Base-by-base conservation (phyloP, 2,113 vertebrate species). In the Pituophis catenifer region DNA sequence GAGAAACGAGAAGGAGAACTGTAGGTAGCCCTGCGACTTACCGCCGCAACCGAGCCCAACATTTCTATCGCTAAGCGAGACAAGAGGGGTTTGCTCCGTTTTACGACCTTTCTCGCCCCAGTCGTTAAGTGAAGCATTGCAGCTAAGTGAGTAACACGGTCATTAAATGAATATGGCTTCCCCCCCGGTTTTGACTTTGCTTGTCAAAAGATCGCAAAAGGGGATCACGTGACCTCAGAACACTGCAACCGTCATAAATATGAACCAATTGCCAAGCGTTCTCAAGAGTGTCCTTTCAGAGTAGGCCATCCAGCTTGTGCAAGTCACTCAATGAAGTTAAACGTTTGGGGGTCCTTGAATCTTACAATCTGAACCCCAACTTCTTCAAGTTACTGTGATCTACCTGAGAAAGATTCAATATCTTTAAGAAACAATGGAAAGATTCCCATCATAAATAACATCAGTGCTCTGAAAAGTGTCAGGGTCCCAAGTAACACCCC, bases 1-100 rank as follows among this genome's bases (percentile, higher is more conserved):
- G 98, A 97, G 98, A 98, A 98, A 98, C 0, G 95, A 86, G 91
- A 98, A 97, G 97, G 97, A 98, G 15, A 90, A 59, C 29, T 98
- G 95, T 96, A 96, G 98, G 97, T 98, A 65, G 62, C 26, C 29
- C 26, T n/a, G 38, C 11, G 2, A 8, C 8, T 59, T 59, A 59
- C 7, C 2, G 3, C 23, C 1, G 0, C 58, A 65, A n/a, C 1
- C 12, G 0, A 65, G 59, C 26, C 9, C 9, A 29, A 29, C 3
- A 0, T 65, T 65, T 29, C 24, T 65, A 3, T 65, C 26, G 3
- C 10, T 12, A 65, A 65, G 26, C 3, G 9, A 62, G 10, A 62
- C 9, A 11, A 24, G 59, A 62, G 59, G 26, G 24, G 10, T 62
- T 29, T 11, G 59, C 10, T 3, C 26, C 2, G 7, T 62, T 62